Base-by-base conservation (phyloP, 2,888 invertebrate species). In the Eulithis prunata region DNA sequence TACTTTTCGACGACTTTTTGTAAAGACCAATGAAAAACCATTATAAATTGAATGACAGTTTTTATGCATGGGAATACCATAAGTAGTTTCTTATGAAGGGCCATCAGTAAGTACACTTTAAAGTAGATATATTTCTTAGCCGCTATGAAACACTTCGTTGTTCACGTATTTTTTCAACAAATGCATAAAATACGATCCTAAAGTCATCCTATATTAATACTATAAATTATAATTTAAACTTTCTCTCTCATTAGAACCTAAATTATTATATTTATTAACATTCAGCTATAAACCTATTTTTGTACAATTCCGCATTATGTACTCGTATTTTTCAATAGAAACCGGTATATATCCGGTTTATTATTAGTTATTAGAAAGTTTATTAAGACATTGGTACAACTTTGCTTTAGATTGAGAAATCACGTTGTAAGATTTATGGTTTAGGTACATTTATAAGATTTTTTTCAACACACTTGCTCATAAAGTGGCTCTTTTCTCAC, bases 151-250 rank as follows among this genome's bases (percentile, higher is more conserved):
- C 14, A 7, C 28, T 70, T 67, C 66, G 64, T 67, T 70, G 66
- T 65, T 62, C 14, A 47, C 32, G 62, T 71, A 61, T 63, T 63
- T 62, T 62, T 62, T 66, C 62, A 71, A 70, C 70, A 68, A 71
- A 71, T 70, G 71, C 66, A 63, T 64, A 57, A 28, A 57, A 55
- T 58, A 64, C 12, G 41, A 43, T 56, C 14, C 13, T 7, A 69
- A 60, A 49, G 36, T 28, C 14, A 53, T 53, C 52, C 47, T 53
- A 55, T 45, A 38, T 1, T 55, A 45, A 58, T 51, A 49, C 53
- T 52, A 43, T 21, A 14, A 47, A 1, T 11, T 12, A 45, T 21
- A 14, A 47, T 3, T 11, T 12, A 45, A 28, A 38, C 43, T 21
- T 8, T 38, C 12, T 53, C 32, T 43, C 7, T 45, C 13, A 54